Base-by-base conservation (phyloP, 2,113 vertebrate species). In the Tretioscincus oriximinensis region DNA sequence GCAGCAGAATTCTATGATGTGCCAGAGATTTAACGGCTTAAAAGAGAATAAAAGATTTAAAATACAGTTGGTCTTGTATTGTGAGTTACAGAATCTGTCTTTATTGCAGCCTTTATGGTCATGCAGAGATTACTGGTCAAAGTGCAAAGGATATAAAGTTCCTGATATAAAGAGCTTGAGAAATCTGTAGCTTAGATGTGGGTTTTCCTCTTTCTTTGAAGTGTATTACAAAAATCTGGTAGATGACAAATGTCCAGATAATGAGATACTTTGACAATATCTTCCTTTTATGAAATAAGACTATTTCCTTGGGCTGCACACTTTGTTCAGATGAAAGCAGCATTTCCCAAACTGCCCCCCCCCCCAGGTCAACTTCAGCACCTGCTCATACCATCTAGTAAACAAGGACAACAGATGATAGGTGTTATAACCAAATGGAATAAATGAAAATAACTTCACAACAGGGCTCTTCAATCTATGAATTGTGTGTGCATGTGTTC, bases 91-190 rank as follows among this genome's bases (percentile, higher is more conserved):
- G 78, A 90, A 89, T 77, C 49, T 72, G 75, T 70, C 29, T 90
- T 87, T 89, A 86, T 89, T 89, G 90, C 85, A 92, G 66, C 74
- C 70, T 83, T 87, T 88, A 85, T 84, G 81, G 85, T 87, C 65
- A 0, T 64, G 10, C 87, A 86, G 89, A 92, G 89, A 92, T 90
- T 90, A 87, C 14, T 80, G 81, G 92, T 90, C 89, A 90, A 92
- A 93, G 90, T 82, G 77, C 82, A 90, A 60, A 76, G 77, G 92
- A 92, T 84, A 92, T 81, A 90, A 93, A 91, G 89, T 85, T 83
- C n/a, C 72, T 84, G 24, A 86, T 89, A 89, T 0, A 90, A 82
- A 88, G 77, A 76, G 90, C 90, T 89, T 89, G 77, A 91, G 90
- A 88, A 88, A 84, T 2, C 79, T 71, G 18, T 85, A 81, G 74